These are phyloP conservation scores for Sarcophaga carnaria DNA, from an alignment of 2,888 invertebrate genomes.

Conservation along the genomic window DNA sequence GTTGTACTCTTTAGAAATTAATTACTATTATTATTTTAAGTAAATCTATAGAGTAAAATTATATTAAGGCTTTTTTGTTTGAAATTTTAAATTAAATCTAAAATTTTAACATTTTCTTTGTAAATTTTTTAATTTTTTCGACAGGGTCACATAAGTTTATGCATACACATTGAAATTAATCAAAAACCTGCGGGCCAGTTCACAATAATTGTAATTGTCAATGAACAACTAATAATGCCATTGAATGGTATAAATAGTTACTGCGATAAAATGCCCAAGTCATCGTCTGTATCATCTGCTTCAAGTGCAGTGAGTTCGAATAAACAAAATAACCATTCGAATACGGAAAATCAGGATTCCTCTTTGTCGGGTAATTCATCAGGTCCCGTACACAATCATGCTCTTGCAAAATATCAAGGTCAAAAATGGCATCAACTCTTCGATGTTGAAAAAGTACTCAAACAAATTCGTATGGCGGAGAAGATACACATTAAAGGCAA, in stretches of 20 bases:
- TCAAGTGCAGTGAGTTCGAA: slow-evolving; percentile 55
- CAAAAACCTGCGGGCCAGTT: neutral
- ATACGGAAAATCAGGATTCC: slow-evolving; percentile 58
- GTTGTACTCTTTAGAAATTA: too few relatives aligned
- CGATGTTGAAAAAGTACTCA: slow-evolving; percentile 78
- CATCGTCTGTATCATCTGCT: slow-evolving; percentile 38
- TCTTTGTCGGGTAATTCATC: slow-evolving; percentile 42
- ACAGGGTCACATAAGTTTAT: too few relatives aligned
- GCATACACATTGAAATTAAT: neutral
- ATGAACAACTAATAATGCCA: neutral
- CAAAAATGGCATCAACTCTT: slow-evolving; percentile 78
- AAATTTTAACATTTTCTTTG: too few relatives aligned
- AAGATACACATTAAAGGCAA: slow-evolving; percentile 73
- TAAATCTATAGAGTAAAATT: too few relatives aligned
- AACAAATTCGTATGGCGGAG: slow-evolving; percentile 76
- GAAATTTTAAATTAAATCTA: too few relatives aligned
- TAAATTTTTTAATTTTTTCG: too few relatives aligned
- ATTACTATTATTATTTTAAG: too few relatives aligned
- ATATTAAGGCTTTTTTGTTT: too few relatives aligned
- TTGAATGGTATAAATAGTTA: slow-evolving; percentile 18
- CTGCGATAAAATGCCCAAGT: slow-evolving; percentile 56
- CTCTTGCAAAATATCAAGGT: slow-evolving; percentile 73
- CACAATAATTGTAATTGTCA: neutral
- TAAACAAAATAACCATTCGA: slow-evolving; percentile 55
- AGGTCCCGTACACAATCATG: slow-evolving; percentile 42